Conservation (phyloP, 2,888 invertebrate species). For the Netelia fuscicornis region DNA sequence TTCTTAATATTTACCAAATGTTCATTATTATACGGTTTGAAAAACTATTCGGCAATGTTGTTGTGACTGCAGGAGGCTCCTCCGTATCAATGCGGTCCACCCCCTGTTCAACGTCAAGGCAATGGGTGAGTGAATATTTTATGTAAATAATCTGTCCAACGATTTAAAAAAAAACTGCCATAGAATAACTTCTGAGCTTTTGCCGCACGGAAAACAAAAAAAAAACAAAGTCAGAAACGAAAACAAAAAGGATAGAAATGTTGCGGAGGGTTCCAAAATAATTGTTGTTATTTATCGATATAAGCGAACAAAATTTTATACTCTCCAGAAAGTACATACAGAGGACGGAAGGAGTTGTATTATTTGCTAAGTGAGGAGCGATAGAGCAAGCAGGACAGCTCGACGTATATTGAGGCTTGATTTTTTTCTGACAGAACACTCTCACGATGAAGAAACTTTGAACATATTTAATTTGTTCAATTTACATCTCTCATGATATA, state of each 20-base stretch:
- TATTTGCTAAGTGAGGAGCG: slow-evolving; percentile 46
- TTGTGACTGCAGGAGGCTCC: slow-evolving; percentile 76
- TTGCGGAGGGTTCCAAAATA: slow-evolving; percentile 28
- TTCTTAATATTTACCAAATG: slow-evolving; percentile 32
- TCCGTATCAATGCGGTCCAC: slow-evolving; percentile 80
- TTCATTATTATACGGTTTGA: slow-evolving; percentile 3
- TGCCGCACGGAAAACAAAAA: slow-evolving; percentile 19
- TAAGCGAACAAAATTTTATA: slow-evolving; percentile 49
- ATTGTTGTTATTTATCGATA: slow-evolving; percentile 36
- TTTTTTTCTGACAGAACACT: slow-evolving; percentile 44
- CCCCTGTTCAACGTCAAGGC: slow-evolving; percentile 81
- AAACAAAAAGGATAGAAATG: slow-evolving; percentile 1
- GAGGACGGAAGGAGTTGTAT: slow-evolving; percentile 51
- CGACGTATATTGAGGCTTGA: slow-evolving; percentile 43
- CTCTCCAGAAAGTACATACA: slow-evolving; percentile 49
- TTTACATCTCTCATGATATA: slow-evolving; percentile 33
- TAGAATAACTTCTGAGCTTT: slow-evolving; percentile 39
- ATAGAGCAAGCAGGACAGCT: slow-evolving; percentile 46
- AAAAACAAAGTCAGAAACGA: not conserved
- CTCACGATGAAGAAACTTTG: slow-evolving; percentile 56
- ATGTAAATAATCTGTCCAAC: slow-evolving; percentile 28
- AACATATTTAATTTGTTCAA: slow-evolving; percentile 43
- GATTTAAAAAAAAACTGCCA: slow-evolving; percentile 29
- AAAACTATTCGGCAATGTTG: not conserved
- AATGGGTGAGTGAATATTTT: slow-evolving; percentile 80